Base-by-base conservation (phyloP, 2,888 invertebrate species). In the Phengaris alcon region DNA sequence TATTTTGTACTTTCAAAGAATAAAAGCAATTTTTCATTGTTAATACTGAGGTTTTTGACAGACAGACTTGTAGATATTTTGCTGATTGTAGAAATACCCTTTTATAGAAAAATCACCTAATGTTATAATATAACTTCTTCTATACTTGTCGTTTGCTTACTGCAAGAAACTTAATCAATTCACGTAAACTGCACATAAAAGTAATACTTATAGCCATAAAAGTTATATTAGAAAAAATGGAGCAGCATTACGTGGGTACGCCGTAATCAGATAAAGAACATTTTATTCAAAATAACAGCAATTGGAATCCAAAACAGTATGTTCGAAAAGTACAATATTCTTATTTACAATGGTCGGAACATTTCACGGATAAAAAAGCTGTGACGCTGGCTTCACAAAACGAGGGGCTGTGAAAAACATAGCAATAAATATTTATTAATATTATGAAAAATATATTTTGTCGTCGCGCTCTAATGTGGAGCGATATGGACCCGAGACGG, bases 341-440 rank as follows among this genome's bases (percentile, higher is more conserved):
- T 44, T 64, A 6, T 64, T 3, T 70, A 22, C 51, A 69, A 69
- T 15, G 48, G 51, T 9, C 51, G 51, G 51, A 22, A 70, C 10
- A 10, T 52, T 70, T 70, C 51, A 70, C 48, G 70, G 46, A 22
- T 64, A 64, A 64, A 64, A 64, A 64, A 64, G 64, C 64, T 64
- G 22, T 35, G 64, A 64, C 35, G 13, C 72, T 12, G 13, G 13
- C 54, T 52, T 52, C 35, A 72, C 51, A 72, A 52, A 72, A 72
- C 52, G 52, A 35, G 72, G 51, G 51, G 48, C 12, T 52, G 22
- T 13, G 12, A 51, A 52, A 72, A 72, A 72, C 72, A 72, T 44
- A 35, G 52, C 72, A 13, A 54, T 72, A 72, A 72, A 72, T 72
- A 72, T 52, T 72, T 72, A 54, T 72, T 52, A 72, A 22, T 72